Evolutionary conservation across 2,888 invertebrate species (phyloP).

Genomic region (Hirudinaria manillensis): DNA sequence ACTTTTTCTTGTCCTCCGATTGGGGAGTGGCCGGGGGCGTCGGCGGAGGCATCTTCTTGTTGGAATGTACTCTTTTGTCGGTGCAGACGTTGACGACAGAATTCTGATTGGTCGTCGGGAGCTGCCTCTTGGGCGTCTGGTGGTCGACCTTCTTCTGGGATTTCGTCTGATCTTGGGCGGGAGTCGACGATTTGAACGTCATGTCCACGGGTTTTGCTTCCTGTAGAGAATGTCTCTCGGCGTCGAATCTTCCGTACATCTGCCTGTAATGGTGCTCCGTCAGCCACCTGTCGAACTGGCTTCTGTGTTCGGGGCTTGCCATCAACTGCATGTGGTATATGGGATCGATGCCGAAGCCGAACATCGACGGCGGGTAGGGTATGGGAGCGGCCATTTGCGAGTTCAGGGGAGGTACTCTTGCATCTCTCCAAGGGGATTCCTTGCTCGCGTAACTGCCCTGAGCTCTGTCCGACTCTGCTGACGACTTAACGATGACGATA

Average conservation of each 20-base stretch:
- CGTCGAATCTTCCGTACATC: neutral
- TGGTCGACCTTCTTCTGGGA: neutral
- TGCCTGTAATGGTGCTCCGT: slow-evolving; percentile 20
- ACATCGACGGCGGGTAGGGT: slow-evolving; percentile 3
- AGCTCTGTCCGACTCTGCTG: slow-evolving; percentile 5
- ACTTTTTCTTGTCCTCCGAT: neutral
- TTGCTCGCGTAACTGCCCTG: neutral
- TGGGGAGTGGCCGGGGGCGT: neutral
- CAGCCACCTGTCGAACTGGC: slow-evolving; percentile 30
- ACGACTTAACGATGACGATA: neutral
- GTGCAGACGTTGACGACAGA: neutral
- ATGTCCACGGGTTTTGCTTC: slow-evolving; percentile 32
- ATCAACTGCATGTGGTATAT: slow-evolving; percentile 32
- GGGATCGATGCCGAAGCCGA: slow-evolving; percentile 29
- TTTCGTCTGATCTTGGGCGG: neutral
- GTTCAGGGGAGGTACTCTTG: neutral
- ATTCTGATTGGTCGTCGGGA: neutral
- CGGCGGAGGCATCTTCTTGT: neutral
- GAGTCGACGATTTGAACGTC: slow-evolving; percentile 25
- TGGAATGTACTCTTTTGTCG: slow-evolving; percentile 14
- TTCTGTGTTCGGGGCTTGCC: slow-evolving; percentile 27
- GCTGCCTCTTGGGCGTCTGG: neutral
- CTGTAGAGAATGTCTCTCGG: slow-evolving; percentile 2
- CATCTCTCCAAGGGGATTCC: neutral
- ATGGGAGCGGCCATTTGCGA: neutral